phyloP scores from a whole-genome alignment of 2,797 vertebrate species.

The Alosa sapidissima region DNA sequence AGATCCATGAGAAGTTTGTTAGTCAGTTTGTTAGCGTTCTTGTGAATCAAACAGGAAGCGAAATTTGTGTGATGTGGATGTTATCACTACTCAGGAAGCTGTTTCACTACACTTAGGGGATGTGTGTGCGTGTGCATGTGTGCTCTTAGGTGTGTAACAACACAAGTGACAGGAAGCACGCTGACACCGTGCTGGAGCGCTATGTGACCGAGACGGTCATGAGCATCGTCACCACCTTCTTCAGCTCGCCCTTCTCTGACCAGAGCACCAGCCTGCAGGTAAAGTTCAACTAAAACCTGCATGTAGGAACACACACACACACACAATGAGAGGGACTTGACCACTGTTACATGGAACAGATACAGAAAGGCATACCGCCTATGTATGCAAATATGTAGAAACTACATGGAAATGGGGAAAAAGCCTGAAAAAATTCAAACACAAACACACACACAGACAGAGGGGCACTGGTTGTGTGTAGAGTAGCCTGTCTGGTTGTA shows the following conservation, averaged over 20 bases:
- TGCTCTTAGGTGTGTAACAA: constrained; percentile 91
- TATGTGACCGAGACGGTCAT: constrained; percentile 97
- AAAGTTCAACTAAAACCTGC: constrained; percentile 37
- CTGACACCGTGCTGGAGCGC: constrained; percentile 88
- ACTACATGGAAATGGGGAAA: background rate
- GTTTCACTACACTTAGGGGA: background rate
- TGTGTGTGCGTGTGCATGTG: background rate
- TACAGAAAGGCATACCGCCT: background rate
- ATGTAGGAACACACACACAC: constrained; percentile 12
- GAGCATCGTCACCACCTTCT: constrained; percentile 98
- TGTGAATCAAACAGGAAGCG: background rate
- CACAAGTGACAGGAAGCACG: constrained; percentile 95
- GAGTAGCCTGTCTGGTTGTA: background rate
- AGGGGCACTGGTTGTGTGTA: background rate
- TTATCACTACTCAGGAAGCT: background rate
- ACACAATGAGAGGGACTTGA: background rate
- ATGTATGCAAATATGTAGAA: background rate
- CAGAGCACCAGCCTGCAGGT: constrained; percentile 99
- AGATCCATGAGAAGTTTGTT: background rate
- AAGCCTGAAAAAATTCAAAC: background rate
- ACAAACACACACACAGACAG: background rate
- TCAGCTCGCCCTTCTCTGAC: constrained; percentile 98
- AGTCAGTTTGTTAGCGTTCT: background rate
- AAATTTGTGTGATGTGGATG: background rate
- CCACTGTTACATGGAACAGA: background rate